phyloP scores from a whole-genome alignment of 2,797 vertebrate species.

The Ataeniobius toweri region DNA sequence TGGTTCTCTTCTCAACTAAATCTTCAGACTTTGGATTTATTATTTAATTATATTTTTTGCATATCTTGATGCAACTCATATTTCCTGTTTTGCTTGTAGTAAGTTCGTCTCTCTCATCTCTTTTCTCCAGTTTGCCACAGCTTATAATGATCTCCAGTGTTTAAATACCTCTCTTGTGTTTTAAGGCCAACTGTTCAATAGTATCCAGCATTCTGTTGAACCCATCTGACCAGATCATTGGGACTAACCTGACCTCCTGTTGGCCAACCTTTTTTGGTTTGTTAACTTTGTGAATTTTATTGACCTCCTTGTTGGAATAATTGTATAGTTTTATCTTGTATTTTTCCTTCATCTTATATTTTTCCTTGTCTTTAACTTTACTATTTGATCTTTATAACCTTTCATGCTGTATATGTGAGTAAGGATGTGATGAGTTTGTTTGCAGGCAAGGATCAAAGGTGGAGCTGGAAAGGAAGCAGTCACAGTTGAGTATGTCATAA shows the following conservation, averaged over 20 bases:
- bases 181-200: neutral
- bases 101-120: neutral
- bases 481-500: no score
- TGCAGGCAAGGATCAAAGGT: no score
- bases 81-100: neutral
- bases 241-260: neutral
- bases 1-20: neutral
- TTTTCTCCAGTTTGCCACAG: neutral
- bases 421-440: no score
- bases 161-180: neutral
- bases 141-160: neutral
- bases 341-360: no score
- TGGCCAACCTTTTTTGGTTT: neutral
- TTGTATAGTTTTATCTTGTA: no score
- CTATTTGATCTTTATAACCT: no score
- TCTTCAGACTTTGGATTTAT: neutral
- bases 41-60: neutral
- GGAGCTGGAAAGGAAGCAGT: no score
- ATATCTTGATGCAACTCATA: neutral
- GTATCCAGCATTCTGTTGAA: neutral
- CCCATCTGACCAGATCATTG: neutral
- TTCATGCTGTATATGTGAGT: no score
- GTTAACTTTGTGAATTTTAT: neutral
- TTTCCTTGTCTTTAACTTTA: no score
- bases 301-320: no score